Conservation (phyloP, 2,888 invertebrate genomes). For the Epiblema foenella region DNA sequence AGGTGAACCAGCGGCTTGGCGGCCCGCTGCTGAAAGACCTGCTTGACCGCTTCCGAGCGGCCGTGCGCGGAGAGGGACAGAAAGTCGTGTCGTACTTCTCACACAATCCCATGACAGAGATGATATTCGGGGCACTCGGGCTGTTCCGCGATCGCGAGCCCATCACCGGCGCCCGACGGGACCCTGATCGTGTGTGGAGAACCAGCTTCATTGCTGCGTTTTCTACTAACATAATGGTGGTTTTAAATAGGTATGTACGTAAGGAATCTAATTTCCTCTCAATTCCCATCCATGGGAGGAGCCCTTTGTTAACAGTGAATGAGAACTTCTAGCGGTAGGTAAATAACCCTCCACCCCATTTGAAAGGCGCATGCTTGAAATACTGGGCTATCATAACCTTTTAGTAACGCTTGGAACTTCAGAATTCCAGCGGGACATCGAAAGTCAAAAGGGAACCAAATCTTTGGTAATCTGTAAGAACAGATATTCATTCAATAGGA, state of each 20-base stretch:
- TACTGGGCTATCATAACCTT: too few species aligned
- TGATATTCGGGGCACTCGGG: conserved; percentile 84
- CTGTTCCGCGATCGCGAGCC: conserved; percentile 83
- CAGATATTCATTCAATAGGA: too few species aligned
- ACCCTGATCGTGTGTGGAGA: conserved; percentile 83
- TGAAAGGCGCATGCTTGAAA: too few species aligned
- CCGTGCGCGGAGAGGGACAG: conserved; percentile 51
- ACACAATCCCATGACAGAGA: conserved; percentile 84
- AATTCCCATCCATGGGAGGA: too few species aligned
- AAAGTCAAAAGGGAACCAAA: not conserved
- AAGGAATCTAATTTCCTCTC: too few species aligned
- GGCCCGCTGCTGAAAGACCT: conserved; percentile 87
- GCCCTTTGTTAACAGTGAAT: too few species aligned
- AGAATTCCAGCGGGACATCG: not conserved
- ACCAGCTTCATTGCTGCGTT: conserved; percentile 87
- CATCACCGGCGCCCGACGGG: conserved; percentile 82
- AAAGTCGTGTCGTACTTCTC: conserved; percentile 86
- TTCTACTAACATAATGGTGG: conserved; percentile 87
- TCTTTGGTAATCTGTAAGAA: not conserved
- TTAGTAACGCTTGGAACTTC: too few species aligned
- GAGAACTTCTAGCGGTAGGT: too few species aligned
- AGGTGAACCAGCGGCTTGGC: conserved; percentile 68
- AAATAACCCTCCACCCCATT: too few species aligned
- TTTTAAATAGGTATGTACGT: conserved; percentile 86
- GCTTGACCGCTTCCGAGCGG: conserved; percentile 71